Conservation (phyloP, 2,888 invertebrate species). For the Amphiduros pacificus region DNA sequence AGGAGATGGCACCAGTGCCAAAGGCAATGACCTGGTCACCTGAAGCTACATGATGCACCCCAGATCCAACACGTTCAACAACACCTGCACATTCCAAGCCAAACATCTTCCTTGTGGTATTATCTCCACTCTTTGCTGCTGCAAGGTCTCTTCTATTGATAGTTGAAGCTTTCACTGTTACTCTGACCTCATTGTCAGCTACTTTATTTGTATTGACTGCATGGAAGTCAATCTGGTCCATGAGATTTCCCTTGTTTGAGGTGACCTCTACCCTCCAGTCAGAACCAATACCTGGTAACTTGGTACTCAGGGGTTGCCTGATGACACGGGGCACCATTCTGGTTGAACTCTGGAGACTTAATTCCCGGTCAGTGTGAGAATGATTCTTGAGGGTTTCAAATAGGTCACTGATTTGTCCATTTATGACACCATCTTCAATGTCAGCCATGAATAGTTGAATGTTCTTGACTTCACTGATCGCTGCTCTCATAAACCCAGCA, state of each 20-base stretch:
- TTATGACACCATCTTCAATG: constrained; percentile 1
- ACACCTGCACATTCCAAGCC: background rate
- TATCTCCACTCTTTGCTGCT: too few species aligned
- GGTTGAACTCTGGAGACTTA: background rate
- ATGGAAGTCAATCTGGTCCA: constrained; percentile 1
- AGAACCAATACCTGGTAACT: background rate
- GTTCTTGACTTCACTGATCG: constrained; percentile 6
- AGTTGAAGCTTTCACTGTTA: constrained; percentile 1
- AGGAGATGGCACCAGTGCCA: too few species aligned
- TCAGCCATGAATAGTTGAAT: constrained; percentile 1
- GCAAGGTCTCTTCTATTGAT: too few species aligned
- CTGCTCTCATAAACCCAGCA: constrained; percentile 3
- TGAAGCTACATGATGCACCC: background rate
- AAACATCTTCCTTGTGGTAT: background rate
- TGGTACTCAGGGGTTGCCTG: background rate
- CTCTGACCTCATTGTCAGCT: background rate
- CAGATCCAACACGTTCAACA: constrained; percentile 1
- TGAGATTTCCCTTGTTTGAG: background rate
- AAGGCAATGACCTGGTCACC: constrained; percentile 10
- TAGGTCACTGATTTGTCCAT: too few species aligned
- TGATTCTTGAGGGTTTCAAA: background rate
- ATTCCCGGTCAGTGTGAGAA: background rate
- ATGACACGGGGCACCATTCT: background rate
- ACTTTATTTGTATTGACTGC: background rate
- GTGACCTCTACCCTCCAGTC: constrained; percentile 5